Conservation (phyloP, 2,113 vertebrate genomes). For the Myodes glareolus region DNA sequence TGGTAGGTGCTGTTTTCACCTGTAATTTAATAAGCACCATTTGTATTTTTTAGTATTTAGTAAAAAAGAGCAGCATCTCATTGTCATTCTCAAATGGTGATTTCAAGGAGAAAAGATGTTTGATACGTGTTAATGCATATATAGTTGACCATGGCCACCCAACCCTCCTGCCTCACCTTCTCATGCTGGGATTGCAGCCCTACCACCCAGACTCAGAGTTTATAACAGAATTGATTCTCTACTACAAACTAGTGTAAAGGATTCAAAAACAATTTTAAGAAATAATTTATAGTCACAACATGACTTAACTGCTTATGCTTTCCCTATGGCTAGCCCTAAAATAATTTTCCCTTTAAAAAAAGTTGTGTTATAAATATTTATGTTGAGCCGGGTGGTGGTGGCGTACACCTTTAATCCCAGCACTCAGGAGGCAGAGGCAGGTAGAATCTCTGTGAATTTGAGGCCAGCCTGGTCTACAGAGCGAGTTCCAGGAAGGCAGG, state of each 20-base stretch:
- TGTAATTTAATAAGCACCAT: background rate
- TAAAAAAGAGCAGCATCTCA: background rate
- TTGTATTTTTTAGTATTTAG: slow-evolving; percentile 6
- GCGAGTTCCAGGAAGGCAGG: no score
- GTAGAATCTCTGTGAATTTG: no score
- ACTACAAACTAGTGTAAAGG: background rate
- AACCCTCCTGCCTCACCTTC: background rate
- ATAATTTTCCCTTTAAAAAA: slow-evolving; percentile 29
- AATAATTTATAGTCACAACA: background rate
- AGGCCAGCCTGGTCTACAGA: no score
- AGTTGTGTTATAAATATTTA: background rate
- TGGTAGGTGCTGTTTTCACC: slow-evolving; percentile 88
- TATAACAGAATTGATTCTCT: background rate
- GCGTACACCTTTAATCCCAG: no score
- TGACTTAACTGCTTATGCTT: background rate
- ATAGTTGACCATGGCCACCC: background rate
- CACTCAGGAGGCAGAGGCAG: no score
- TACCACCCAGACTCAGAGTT: background rate
- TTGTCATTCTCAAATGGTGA: background rate
- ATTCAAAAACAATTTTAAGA: slow-evolving; percentile 23
- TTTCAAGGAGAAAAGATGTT: background rate
- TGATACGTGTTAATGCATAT: background rate
- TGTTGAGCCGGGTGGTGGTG: no score
- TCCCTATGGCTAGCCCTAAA: background rate
- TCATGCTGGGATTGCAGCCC: background rate